A percentile compares a stretch with the other conserved stretches of the same genome.
Conservation (phyloP, 2,113 vertebrate species). For the Brachypteracias leptosomus region DNA sequence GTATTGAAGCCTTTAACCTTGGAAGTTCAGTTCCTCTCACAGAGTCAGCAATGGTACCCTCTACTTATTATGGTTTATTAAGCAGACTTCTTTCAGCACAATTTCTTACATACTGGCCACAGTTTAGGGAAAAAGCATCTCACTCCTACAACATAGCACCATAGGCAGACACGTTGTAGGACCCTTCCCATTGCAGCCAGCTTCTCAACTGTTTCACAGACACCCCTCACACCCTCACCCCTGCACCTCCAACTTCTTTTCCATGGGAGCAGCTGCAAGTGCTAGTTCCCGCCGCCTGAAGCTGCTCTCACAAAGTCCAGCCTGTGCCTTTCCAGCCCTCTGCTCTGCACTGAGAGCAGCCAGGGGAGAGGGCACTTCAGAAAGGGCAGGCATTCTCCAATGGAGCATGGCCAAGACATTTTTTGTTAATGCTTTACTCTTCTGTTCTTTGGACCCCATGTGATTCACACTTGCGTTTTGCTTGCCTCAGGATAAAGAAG, state of each 20-base stretch:
- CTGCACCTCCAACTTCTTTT: neutral
- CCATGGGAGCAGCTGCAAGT: neutral
- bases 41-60: accelerated
- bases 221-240: neutral
- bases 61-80: neutral
- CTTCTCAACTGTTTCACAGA: neutral
- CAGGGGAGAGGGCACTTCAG: neutral
- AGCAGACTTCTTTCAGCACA: neutral
- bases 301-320: neutral
- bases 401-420: neutral
- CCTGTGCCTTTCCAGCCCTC: neutral
- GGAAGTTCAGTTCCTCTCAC: neutral
- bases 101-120: neutral
- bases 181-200: neutral
- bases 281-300: neutral
- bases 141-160: neutral
- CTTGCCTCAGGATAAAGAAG: neutral
- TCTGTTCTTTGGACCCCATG: neutral
- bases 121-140: neutral
- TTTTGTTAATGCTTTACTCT: conserved; percentile 7
- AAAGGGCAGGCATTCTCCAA: neutral
- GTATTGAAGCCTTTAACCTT: neutral
- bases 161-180: neutral
- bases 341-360: accelerated
- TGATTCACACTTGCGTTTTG: conserved; percentile 8